These are phyloP conservation scores for Zapus hudsonius DNA, from an alignment of 2,113 vertebrate species.

Conservation along the genomic window DNA sequence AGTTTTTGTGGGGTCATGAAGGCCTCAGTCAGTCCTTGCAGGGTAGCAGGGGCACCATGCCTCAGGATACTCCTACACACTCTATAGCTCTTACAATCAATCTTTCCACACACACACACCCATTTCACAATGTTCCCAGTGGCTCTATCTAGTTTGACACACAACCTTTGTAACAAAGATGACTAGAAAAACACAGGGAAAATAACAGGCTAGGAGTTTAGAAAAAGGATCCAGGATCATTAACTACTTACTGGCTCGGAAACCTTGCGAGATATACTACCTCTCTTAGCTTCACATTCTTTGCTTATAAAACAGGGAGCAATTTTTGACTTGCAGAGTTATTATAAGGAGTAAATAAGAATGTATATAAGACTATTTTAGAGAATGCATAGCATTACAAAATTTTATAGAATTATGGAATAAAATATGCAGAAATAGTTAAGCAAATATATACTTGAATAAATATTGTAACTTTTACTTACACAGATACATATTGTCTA, in stretches of 20 bases:
- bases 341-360: conserved; percentile 54
- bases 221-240: neutral
- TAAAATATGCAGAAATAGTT: neutral
- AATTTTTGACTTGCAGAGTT: neutral
- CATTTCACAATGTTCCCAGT: too few species aligned
- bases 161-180: conserved; percentile 21
- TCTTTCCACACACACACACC: too few species aligned
- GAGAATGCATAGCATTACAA: conserved; percentile 41
- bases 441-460: neutral
- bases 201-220: conserved; percentile 11
- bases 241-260: conserved; percentile 43
- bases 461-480: neutral
- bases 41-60: too few species aligned
- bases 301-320: conserved; percentile 30
- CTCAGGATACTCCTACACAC: too few species aligned
- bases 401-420: conserved; percentile 52
- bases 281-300: conserved; percentile 19
- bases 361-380: conserved; percentile 26
- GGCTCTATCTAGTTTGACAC: neutral
- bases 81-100: too few species aligned
- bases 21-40: too few species aligned
- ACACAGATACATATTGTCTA: neutral
- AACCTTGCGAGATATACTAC: conserved; percentile 38
- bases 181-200: conserved; percentile 15
- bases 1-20: neutral